phyloP scores from a whole-genome alignment of 1,140 invertebrate genomes.

The Andrena cerasifolii region DNA sequence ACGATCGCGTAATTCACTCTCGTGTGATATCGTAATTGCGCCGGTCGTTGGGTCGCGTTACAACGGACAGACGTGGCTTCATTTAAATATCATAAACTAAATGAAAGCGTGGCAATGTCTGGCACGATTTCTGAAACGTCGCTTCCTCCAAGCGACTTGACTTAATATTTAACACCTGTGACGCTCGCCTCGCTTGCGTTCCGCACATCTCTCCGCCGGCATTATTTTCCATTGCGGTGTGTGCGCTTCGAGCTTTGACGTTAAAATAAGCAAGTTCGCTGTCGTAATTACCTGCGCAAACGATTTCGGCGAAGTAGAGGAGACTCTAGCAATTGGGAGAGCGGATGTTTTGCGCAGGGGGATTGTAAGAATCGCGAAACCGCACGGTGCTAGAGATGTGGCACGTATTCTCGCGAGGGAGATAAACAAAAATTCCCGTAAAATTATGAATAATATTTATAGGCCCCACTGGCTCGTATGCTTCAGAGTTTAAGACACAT shows the following conservation, averaged over 20 bases:
- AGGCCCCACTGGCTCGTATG: not conserved
- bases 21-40: conserved; percentile 33
- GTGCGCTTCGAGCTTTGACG: not conserved
- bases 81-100: conserved; percentile 73
- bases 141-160: conserved; percentile 58
- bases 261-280: not conserved
- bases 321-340: not conserved
- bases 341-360: too few relatives aligned
- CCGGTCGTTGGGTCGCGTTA: conserved; percentile 40
- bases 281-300: not conserved
- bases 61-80: conserved; percentile 50
- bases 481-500: not conserved
- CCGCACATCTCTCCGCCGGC: conserved; percentile 57
- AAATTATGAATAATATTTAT: not conserved
- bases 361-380: too few relatives aligned
- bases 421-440: too few relatives aligned
- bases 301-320: not conserved
- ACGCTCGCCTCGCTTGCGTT: conserved; percentile 58
- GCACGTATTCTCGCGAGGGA: not conserved
- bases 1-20: conserved; percentile 69
- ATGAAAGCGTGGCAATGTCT: conserved; percentile 70
- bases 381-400: too few relatives aligned
- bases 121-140: conserved; percentile 72
- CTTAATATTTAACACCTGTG: conserved; percentile 76
- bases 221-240: conserved; percentile 1